phyloP scores from a whole-genome alignment of 2,113 vertebrate species.

The Isichthys henryi region DNA sequence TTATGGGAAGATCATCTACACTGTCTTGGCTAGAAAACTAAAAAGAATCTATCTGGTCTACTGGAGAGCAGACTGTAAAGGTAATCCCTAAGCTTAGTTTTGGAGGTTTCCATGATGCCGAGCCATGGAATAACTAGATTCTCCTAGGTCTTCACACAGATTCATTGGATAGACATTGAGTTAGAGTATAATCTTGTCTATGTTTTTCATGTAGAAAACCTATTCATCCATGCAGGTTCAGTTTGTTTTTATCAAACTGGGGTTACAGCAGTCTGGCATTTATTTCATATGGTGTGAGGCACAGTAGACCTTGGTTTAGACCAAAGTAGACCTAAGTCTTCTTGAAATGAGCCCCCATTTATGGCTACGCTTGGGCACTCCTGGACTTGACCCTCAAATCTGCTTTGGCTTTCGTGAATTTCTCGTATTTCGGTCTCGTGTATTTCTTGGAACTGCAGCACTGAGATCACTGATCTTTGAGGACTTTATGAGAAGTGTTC shows the following conservation, averaged over 20 bases:
- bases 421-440: not conserved
- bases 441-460: not conserved
- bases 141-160: not conserved
- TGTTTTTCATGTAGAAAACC: not conserved
- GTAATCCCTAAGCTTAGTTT: not conserved
- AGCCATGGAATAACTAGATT: not conserved
- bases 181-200: not conserved
- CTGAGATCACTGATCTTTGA: constrained; percentile 4
- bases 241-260: not conserved
- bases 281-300: not conserved
- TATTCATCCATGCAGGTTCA: not conserved
- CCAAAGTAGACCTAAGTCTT: not conserved
- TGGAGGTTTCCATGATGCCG: not conserved
- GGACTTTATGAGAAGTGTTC: not conserved
- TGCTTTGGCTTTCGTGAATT: not conserved
- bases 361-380: not conserved
- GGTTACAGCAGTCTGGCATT: not conserved
- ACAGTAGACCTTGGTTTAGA: not conserved
- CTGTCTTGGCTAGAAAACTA: not conserved
- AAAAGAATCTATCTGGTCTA: not conserved
- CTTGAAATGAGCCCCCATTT: not conserved
- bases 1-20: not conserved
- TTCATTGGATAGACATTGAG: not conserved
- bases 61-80: not conserved
- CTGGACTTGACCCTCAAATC: not conserved